phyloP scores from a whole-genome alignment of 2,797 vertebrate species.

The Notoglanidium macrostoma region DNA sequence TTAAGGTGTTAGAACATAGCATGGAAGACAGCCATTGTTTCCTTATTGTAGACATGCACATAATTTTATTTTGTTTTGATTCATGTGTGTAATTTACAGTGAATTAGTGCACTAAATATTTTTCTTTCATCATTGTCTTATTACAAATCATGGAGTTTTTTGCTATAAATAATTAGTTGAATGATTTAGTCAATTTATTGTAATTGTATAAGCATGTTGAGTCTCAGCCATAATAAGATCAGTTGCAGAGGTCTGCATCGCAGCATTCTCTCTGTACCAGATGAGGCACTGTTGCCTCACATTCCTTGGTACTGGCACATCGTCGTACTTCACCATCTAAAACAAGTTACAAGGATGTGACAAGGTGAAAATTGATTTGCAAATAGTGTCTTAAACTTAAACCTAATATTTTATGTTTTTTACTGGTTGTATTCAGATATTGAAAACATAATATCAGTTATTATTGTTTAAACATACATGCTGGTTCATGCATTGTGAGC shows the following conservation, averaged over 20 bases:
- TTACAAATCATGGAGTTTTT: neutral
- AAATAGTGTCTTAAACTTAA: neutral
- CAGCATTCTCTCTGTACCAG: conserved; percentile 51
- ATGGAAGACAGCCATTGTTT: neutral
- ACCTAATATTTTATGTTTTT: neutral
- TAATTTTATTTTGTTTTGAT: conserved; percentile 8
- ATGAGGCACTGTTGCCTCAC: neutral
- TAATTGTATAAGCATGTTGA: neutral
- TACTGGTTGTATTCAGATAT: neutral
- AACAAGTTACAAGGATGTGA: conserved; percentile 18
- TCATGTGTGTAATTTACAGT: neutral
- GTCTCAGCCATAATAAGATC: neutral
- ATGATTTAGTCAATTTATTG: conserved; percentile 4
- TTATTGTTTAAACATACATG: conserved; percentile 50
- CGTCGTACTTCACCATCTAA: conserved; percentile 56
- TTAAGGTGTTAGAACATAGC: conserved; percentile 22
- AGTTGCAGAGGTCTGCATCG: conserved; percentile 53
- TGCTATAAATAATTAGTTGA: neutral
- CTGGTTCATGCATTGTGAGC: conserved; percentile 36
- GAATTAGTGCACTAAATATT: neutral
- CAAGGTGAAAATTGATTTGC: neutral
- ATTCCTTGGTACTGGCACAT: conserved; percentile 50
- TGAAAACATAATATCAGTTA: neutral
- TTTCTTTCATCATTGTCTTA: neutral
- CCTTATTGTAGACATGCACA: conserved; percentile 18